Conservation (phyloP, 2,888 invertebrate species). For the Eristalis intricaria region DNA sequence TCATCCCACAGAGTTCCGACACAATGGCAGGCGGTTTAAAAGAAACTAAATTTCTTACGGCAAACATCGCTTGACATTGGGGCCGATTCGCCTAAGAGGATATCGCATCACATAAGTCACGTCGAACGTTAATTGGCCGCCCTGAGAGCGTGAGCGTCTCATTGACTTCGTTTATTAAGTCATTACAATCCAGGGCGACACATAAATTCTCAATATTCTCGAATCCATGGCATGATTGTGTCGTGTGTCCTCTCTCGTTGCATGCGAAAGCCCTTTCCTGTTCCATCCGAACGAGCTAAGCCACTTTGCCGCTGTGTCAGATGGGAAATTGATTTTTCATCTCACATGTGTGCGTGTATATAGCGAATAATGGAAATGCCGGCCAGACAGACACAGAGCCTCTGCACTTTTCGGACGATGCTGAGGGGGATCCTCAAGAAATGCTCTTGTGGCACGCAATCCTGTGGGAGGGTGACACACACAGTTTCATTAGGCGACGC, state of each 20-base stretch:
- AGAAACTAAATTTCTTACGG: not conserved
- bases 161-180: not conserved
- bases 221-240: not conserved
- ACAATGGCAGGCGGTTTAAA: not conserved
- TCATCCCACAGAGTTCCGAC: not conserved
- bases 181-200: not conserved
- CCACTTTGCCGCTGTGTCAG: slow-evolving; percentile 22
- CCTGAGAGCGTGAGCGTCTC: not conserved
- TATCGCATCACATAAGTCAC: not conserved
- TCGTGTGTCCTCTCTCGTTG: not conserved
- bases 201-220: not conserved
- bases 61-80: not conserved
- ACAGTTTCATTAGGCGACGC: not conserved
- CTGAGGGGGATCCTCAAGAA: not conserved
- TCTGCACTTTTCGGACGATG: not conserved
- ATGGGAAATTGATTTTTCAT: not conserved
- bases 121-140: not conserved
- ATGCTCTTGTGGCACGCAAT: not conserved
- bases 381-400: not conserved
- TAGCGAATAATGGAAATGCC: not conserved
- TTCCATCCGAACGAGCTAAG: slow-evolving; percentile 48
- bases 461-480: not conserved
- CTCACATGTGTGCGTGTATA: not conserved
- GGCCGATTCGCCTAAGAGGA: not conserved
- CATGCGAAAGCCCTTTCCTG: slow-evolving; percentile 23